Base-by-base conservation (phyloP, 2,888 invertebrate genomes). In the Eristalis pertinax region DNA sequence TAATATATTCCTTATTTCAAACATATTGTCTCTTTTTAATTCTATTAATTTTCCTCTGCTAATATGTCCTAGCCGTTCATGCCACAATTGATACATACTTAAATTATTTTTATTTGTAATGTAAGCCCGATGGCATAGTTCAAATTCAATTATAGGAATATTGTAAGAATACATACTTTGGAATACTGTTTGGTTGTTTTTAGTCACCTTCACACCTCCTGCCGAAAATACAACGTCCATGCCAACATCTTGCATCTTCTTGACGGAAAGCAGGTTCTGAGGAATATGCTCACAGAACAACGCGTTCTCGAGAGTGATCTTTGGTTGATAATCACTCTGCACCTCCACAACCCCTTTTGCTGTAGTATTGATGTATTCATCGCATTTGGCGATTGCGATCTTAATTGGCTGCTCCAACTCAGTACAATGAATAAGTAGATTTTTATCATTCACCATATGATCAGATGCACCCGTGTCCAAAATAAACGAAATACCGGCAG, bases 331-430 rank as follows among this genome's bases (percentile, higher is more conserved):
- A 64, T 91, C 89, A 70, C 89, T 91, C 11, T 79, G 88, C 5
- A 92, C 89, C 26, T 89, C 77, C 4, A 92, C 77, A 50, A 87
- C 89, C 8, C 91, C 91, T 60, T 81, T 90, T 84, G 73, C 70
- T 56, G 83, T 78, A 4, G 88, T 86, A 75, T 88, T 70, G n/a
- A 89, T 84, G 35, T 50, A 88, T 79, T 89, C 79, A 56, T 88
- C 89, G 72, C 89, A 77, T 65, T 89, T 90, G 22, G 92, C 91
- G 60, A 91, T 79, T 64, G 89, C 90, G 32, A 92, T 91, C 88
- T 90, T 90, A 7, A 92, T 19, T 11, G 90, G 91, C 11, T 35
- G 29, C 50, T 79, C 56, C 79, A 90, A 81, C 4, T 80, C 56
- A 8, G 60, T 38, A 80, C 62, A 84, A 73, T 79, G 69, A n/a